Evolutionary conservation across 2,888 invertebrate species (phyloP).

Genomic region (Heliconius cydno): DNA sequence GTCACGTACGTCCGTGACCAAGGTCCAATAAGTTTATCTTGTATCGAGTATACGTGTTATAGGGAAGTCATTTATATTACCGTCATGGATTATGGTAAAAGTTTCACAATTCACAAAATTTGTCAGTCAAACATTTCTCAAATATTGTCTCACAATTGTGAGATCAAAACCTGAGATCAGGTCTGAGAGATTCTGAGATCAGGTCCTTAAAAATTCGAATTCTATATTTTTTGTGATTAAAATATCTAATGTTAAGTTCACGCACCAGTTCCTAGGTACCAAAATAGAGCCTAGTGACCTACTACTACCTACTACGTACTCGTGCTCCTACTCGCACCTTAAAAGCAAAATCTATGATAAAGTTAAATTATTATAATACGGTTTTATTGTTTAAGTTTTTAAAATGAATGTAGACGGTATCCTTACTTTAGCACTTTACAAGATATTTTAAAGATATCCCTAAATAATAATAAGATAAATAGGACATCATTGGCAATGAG

Average conservation of each 20-base stretch:
- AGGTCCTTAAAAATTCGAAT: no score
- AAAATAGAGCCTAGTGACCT: background rate
- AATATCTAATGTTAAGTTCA: background rate
- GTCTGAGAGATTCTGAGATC: no score
- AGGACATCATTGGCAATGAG: background rate
- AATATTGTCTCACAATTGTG: no score
- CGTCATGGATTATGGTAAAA: background rate
- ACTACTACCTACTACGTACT: background rate
- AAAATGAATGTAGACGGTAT: background rate
- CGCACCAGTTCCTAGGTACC: background rate
- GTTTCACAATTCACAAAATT: no score
- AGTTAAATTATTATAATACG: background rate
- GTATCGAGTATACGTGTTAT: slow-evolving; percentile 43
- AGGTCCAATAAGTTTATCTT: slow-evolving; percentile 51
- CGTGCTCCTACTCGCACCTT: no score
- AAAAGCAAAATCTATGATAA: background rate
- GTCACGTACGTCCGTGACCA: slow-evolving; percentile 60
- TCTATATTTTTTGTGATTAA: background rate
- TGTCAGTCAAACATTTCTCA: no score
- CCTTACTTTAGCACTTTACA: background rate
- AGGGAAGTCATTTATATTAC: slow-evolving; percentile 20
- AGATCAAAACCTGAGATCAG: no score
- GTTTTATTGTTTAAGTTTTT: background rate
- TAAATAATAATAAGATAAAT: background rate
- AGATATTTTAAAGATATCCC: background rate